Percentiles rank a stretch among this genome's conserved stretches.
Conservation (phyloP, 2,797 vertebrate species). For the Apogon talboti region DNA sequence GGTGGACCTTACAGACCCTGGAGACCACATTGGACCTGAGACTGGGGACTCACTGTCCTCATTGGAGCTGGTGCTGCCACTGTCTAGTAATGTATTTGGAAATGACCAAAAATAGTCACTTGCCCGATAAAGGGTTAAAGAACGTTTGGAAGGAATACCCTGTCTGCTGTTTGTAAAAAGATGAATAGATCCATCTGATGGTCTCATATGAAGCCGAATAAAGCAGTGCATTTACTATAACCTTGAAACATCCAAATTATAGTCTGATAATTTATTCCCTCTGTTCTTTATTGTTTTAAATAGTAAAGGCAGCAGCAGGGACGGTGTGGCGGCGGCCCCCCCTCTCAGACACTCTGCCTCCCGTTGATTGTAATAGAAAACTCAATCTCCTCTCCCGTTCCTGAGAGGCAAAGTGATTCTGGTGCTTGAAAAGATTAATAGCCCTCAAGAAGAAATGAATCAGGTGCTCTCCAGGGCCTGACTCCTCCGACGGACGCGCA, state of each 20-base stretch:
- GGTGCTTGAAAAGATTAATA: conserved; percentile 85
- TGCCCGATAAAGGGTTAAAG: neutral
- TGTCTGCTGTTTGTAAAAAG: neutral
- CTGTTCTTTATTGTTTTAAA: conserved; percentile 45
- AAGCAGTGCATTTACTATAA: conserved; percentile 3
- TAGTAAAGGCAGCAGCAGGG: conserved; percentile 63
- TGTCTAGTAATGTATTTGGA: too few relatives aligned
- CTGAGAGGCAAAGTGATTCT: conserved; percentile 83
- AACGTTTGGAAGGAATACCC: neutral
- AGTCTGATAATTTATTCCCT: conserved; percentile 21
- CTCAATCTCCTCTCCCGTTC: conserved; percentile 80
- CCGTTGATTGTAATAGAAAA: conserved; percentile 82
- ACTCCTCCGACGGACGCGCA: conserved; percentile 69
- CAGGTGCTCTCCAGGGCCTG: conserved; percentile 78
- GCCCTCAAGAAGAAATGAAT: conserved; percentile 85
- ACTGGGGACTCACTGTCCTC: too few relatives aligned
- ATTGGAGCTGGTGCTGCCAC: too few relatives aligned
- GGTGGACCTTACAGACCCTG: too few relatives aligned
- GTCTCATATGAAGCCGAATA: conserved; percentile 1
- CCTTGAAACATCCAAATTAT: conserved; percentile 40
- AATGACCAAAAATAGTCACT: too few relatives aligned
- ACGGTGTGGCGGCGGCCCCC: conserved; percentile 48
- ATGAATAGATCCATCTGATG: conserved; percentile 2
- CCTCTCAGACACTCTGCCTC: conserved; percentile 38
- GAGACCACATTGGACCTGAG: too few relatives aligned